Base-by-base conservation (phyloP, 2,797 vertebrate genomes). In the Peromyscus attwateri region DNA sequence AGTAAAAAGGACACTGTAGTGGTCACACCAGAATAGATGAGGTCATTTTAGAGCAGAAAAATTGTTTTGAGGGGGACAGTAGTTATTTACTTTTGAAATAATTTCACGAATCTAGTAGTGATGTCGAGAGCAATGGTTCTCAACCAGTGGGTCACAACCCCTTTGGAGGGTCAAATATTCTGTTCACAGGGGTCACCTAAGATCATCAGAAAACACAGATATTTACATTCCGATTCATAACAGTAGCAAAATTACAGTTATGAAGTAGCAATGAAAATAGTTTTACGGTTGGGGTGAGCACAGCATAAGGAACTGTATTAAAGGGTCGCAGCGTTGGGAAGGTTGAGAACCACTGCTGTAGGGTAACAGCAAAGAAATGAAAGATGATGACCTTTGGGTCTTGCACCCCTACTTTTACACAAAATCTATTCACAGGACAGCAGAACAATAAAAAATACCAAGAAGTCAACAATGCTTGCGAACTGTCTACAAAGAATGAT, bases 61-160 rank as follows among this genome's bases (percentile, higher is more conserved):
- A 89, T 25, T 95, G 75, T 92, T 95, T 31, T 95, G 81, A 85
- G 49, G 88, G 13, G 13, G 81, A 16, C 8, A 46, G 43, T 62
- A 77, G 84, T 91, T n/a, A 97, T 89, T 95, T 89, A 57, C 76
- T 40, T 73, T 17, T 80, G 34, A 85, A 87, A 49, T 76, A 95
- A 97, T 79, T 82, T 91, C 70, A 37, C 43, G 81, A 92, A 79
- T 91, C 43, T 83, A 75, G 70, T 46, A 95, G 77, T 62, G 70
- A 43, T 62, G 49, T 82, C 31, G 4, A 68, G 29, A 34, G 66
- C 66, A 68, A 31, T 34, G 66, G 66, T 68, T 68, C 13, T 68
- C 13, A 68, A 68, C 66, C 66, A 34, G 31, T 34, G 13, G 29
- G 12, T 34, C 66, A 68, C 5, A 64, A 68, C 29, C 31, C 66